Percentiles rank a stretch among this genome's conserved stretches.
phyloP scores from a whole-genome alignment of 35 echinoderm and acorn worm species.

The Chiridota heheva region DNA sequence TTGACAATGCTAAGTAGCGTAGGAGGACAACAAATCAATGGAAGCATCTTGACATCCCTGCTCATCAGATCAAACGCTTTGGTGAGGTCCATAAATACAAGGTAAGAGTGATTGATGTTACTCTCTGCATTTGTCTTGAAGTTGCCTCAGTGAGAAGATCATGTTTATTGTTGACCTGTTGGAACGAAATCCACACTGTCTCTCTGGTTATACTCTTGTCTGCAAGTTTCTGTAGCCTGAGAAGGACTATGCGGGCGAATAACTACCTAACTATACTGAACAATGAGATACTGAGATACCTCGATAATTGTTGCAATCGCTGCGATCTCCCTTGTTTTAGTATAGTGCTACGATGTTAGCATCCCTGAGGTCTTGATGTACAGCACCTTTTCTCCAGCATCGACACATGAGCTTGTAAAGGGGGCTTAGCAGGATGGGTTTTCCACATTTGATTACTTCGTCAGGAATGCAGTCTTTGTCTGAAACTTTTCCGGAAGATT shows the following conservation, averaged over 20 bases:
- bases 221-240: conserved; percentile 5
- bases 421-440: conserved; percentile 20
- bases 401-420: conserved; percentile 46
- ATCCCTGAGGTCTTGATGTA: conserved; percentile 49
- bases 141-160: conserved; percentile 40
- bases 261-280: conserved; percentile 39
- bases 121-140: conserved; percentile 65
- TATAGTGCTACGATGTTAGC: conserved; percentile 51
- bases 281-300: conserved; percentile 40
- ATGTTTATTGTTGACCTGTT: conserved; percentile 42
- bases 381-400: conserved; percentile 37
- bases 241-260: conserved; percentile 31
- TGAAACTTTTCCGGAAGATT: conserved; percentile 30
- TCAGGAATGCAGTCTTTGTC: conserved; percentile 35
- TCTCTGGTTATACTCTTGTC: conserved; percentile 26
- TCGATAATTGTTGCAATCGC: conserved; percentile 63
- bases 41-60: conserved; percentile 26
- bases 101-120: conserved; percentile 17
- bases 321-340: conserved; percentile 60
- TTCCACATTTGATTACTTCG: conserved; percentile 52
- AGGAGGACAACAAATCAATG: conserved; percentile 14
- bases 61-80: conserved; percentile 46
- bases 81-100: conserved; percentile 40
- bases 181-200: conserved; percentile 41
- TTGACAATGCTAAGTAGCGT: conserved; percentile 14